Percentiles rank a stretch among this genome's conserved stretches.
These are phyloP conservation scores for Mactra quadrangularis DNA, from an alignment of 1,140 invertebrate genomes.

Conservation along the genomic window DNA sequence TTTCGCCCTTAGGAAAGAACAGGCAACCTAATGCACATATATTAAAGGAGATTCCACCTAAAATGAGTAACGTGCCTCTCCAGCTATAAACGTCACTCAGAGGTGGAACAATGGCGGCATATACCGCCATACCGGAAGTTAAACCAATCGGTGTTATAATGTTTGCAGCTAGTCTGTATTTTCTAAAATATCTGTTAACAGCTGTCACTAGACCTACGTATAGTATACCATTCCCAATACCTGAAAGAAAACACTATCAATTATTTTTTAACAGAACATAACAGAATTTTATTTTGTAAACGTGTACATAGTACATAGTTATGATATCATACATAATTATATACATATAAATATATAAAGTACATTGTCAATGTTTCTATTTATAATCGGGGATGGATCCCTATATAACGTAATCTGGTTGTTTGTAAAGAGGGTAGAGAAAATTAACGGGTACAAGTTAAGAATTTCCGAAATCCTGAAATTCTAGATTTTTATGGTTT, in stretches of 20 bases:
- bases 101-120: constrained; percentile 19
- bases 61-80: constrained; percentile 24
- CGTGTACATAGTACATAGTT: too few species aligned
- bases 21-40: constrained; percentile 8
- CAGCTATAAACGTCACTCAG: constrained; percentile 18
- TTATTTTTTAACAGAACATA: too few species aligned
- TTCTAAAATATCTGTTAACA: constrained; percentile 36
- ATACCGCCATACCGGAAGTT: constrained; percentile 40
- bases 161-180: constrained; percentile 25
- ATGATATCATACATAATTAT: too few species aligned
- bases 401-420: not conserved
- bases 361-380: too few species aligned
- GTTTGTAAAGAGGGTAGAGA: not conserved
- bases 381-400: too few species aligned
- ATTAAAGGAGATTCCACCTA: constrained; percentile 47
- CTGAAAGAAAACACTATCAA: too few species aligned
- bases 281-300: too few species aligned
- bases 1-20: constrained; percentile 6
- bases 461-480: too few species aligned
- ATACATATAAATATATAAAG: not conserved
- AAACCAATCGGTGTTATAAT: constrained; percentile 30
- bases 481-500: too few species aligned
- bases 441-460: not conserved
- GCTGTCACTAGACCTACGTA: constrained; percentile 42
- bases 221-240: constrained; percentile 35